A percentile compares a stretch with the other conserved stretches of the same genome.
These are phyloP conservation scores for Haplotaxodon microlepis DNA, from an alignment of 2,113 vertebrate genomes.

Conservation along the genomic window DNA sequence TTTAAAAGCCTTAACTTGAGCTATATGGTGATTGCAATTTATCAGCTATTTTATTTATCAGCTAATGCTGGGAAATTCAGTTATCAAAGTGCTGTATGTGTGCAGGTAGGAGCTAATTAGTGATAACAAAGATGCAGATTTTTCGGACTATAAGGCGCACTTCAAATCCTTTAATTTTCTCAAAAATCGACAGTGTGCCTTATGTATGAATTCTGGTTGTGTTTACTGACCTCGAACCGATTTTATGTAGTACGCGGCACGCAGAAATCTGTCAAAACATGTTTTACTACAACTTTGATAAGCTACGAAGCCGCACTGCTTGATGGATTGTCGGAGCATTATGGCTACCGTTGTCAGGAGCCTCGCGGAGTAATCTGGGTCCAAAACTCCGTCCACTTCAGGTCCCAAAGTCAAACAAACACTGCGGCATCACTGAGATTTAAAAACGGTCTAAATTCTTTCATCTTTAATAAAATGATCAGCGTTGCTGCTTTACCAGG, in stretches of 20 bases:
- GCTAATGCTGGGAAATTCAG: background rate
- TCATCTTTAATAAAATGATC: background rate
- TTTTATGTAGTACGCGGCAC: fast-evolving
- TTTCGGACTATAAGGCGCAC: background rate
- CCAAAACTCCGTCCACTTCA: background rate
- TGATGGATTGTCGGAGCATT: background rate
- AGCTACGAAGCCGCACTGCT: background rate
- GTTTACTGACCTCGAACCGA: fast-evolving
- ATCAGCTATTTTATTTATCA: background rate
- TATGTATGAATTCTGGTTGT: background rate
- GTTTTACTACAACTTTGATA: background rate
- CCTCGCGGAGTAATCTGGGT: background rate
- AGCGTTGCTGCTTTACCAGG: background rate
- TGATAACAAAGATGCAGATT: background rate
- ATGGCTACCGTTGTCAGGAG: background rate
- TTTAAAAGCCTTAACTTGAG: background rate
- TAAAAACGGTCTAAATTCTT: background rate
- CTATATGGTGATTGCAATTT: background rate
- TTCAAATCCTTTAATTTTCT: background rate
- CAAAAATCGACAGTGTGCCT: background rate
- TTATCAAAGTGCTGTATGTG: background rate
- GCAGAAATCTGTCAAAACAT: background rate
- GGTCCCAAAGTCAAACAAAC: background rate
- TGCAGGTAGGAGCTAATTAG: background rate
- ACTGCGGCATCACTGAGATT: background rate